Base-by-base conservation (phyloP, 2,797 vertebrate genomes). In the Passerculus sandwichensis region DNA sequence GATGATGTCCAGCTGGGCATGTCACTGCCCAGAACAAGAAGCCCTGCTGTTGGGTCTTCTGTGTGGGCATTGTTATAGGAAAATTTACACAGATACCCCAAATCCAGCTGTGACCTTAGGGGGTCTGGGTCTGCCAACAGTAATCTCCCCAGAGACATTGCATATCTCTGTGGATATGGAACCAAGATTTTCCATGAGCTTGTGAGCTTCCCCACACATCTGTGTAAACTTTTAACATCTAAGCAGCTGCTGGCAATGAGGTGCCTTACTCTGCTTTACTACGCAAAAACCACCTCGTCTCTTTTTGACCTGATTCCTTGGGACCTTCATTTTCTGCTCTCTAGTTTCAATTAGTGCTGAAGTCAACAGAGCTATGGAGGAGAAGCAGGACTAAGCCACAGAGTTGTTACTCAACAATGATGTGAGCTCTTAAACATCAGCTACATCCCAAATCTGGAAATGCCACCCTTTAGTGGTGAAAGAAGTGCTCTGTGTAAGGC, bases 351-450 rank as follows among this genome's bases (percentile, higher is more conserved):
- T 60, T 70, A 12, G 11, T 17, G 21, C 14, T 2, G 1, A 67
- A 71, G 13, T 61, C 72, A 92, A 83, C 34, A 61, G 53, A 74
- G 9, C 11, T 64, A 26, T 4, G 6, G 51, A 53, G 65, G 18
- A 57, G 27, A 75, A 81, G 29, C 36, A 85, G 12, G 5, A 20
- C 20, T 87, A 65, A 76, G 32, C 50, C 65, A 34, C 17, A 5
- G 84, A 69, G 34, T 26, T 82, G 36, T 73, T 82, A 64, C 47
- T 86, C 47, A 30, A 59, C 67, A 17, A 0, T 75, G 74, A 65
- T 84, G 86, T n/a, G 77, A 87, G 51, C 57, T 94, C 54, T 91
- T 88, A 90, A 94, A 89, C 61, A 70, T 61, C 75, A 90, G 83
- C 80, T 83, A 85, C 5, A 47, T 85, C 67, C 65, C 74, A 64